Conservation (phyloP, 1,140 invertebrate species). For the Pteromalus puparum region DNA sequence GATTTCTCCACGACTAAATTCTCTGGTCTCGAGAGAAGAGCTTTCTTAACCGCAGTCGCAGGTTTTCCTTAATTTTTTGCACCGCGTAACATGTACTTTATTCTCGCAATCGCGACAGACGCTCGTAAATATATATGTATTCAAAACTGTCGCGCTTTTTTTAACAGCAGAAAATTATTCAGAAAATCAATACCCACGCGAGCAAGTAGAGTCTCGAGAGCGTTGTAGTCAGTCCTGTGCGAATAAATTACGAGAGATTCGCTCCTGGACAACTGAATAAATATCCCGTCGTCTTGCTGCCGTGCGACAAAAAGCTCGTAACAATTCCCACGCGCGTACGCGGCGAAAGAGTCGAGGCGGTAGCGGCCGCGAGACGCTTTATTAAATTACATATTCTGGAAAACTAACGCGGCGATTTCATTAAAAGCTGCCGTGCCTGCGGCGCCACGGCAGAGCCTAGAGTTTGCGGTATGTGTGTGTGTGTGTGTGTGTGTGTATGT, state of each 20-base stretch:
- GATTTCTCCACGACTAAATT: not conserved
- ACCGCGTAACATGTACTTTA: too few species aligned
- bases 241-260: too few species aligned
- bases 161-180: too few species aligned
- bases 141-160: too few species aligned
- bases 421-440: not conserved
- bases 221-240: not conserved
- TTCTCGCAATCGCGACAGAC: too few species aligned
- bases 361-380: not conserved
- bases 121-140: too few species aligned
- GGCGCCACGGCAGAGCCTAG: not conserved
- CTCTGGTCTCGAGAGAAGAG: not conserved
- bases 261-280: not conserved
- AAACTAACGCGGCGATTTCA: slow-evolving; percentile 9
- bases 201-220: too few species aligned
- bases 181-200: too few species aligned
- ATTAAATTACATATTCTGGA: slow-evolving; percentile 14
- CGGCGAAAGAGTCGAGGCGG: too few species aligned
- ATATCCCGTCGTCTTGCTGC: not conserved
- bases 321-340: not conserved
- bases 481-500: not conserved
- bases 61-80: too few species aligned
- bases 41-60: not conserved
- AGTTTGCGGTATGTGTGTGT: not conserved
- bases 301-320: not conserved